Evolutionary conservation across 2,797 vertebrate species (phyloP).

Genomic region (Nyctibius grandis): DNA sequence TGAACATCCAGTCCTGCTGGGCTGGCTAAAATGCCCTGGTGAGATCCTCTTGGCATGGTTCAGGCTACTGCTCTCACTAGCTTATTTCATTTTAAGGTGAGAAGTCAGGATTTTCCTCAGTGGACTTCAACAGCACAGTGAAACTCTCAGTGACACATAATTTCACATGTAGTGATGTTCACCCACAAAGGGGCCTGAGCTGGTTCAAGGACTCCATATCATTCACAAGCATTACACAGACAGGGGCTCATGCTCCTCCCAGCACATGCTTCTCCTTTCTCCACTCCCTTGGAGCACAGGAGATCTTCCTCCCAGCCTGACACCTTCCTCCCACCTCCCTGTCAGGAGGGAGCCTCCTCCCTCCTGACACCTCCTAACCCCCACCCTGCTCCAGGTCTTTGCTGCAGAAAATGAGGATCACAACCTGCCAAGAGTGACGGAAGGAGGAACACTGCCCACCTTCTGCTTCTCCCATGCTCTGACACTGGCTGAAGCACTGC

Average conservation of each 20-base stretch:
- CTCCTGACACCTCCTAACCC: neutral
- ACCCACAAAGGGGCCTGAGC: neutral
- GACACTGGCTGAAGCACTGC: neutral
- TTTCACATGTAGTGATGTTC: neutral
- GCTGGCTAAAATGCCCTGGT: neutral
- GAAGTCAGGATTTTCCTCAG: neutral
- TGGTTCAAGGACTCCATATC: neutral
- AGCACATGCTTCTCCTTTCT: neutral
- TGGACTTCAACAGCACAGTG: neutral
- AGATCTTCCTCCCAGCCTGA: neutral
- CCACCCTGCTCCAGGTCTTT: neutral
- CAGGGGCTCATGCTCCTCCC: accelerated
- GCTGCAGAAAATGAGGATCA: neutral
- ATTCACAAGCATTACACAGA: accelerated
- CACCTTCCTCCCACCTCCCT: too few relatives aligned
- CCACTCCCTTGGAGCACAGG: neutral
- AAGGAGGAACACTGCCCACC: neutral
- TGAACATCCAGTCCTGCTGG: neutral
- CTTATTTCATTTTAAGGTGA: neutral
- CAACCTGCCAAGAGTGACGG: neutral
- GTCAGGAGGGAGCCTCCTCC: too few relatives aligned
- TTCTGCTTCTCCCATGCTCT: neutral
- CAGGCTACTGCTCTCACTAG: neutral
- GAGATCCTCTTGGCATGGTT: neutral
- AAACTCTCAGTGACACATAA: neutral